Evolutionary conservation across 2,888 invertebrate species (phyloP).

Genomic region (Blastobasis lacticolella): DNA sequence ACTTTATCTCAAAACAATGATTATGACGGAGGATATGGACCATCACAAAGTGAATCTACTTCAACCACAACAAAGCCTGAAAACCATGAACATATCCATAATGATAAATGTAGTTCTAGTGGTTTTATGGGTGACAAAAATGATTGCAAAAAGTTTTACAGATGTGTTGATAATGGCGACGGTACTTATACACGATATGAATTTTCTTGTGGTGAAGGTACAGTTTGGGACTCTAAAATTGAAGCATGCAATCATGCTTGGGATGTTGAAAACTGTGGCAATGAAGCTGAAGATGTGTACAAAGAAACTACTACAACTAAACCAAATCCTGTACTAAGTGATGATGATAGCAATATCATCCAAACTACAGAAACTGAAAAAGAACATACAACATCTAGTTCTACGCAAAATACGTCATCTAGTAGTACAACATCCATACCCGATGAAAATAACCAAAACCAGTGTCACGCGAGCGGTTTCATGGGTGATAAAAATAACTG

Average conservation of each 20-base stretch:
- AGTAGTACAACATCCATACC: conserved; percentile 1
- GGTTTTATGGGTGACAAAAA: conserved; percentile 75
- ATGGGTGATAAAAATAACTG: conserved; percentile 73
- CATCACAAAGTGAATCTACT: conserved; percentile 9
- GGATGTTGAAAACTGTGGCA: conserved; percentile 13
- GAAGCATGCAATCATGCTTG: conserved; percentile 75
- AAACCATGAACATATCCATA: conserved; percentile 16
- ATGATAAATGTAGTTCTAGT: conserved; percentile 28
- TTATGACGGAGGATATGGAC: conserved; percentile 27
- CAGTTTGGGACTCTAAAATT: conserved; percentile 75
- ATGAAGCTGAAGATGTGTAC: conserved; percentile 1
- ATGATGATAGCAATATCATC: not conserved
- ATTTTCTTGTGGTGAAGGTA: conserved; percentile 74
- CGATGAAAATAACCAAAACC: conserved; percentile 6
- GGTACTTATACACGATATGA: conserved; percentile 65
- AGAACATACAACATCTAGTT: not conserved
- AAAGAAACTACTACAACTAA: conserved; percentile 4
- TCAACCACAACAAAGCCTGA: conserved; percentile 9
- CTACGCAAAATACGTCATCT: not conserved
- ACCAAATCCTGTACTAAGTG: not conserved
- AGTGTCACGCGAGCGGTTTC: conserved; percentile 70
- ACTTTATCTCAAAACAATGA: conserved; percentile 16
- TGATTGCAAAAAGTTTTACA: conserved; percentile 80
- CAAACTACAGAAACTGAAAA: not conserved
- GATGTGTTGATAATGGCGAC: conserved; percentile 74